Evolutionary conservation across 2,113 vertebrate species (phyloP).

Genomic region (Rhadina sibilatrix): DNA sequence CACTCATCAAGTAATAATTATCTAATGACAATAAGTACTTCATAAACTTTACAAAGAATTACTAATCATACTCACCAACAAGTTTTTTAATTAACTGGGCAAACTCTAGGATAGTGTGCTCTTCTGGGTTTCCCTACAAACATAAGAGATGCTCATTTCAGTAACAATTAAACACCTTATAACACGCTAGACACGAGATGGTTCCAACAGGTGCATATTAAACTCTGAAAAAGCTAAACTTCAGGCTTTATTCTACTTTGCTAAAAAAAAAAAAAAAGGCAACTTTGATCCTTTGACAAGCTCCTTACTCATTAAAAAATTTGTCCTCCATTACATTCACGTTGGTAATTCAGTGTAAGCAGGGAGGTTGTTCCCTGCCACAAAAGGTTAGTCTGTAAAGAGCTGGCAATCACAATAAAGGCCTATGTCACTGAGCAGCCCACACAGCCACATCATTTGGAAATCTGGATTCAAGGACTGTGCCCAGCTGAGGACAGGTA

Average conservation of each 20-base stretch:
- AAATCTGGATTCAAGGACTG: not conserved
- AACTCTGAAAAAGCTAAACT: not conserved
- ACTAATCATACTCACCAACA: conserved; percentile 84
- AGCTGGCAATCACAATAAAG: not conserved
- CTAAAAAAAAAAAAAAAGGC: not conserved
- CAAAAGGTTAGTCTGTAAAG: not conserved
- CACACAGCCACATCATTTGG: not conserved
- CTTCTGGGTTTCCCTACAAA: conserved; percentile 95
- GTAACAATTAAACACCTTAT: not conserved
- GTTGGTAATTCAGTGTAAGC: not conserved
- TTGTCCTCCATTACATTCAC: not conserved
- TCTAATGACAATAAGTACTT: not conserved
- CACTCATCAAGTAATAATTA: conserved; percentile 14
- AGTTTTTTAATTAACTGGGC: conserved; percentile 96
- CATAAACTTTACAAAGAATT: not conserved
- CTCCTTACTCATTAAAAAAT: not conserved
- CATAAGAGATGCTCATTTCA: conserved; percentile 2
- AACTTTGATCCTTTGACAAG: not conserved
- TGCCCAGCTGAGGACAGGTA: not conserved
- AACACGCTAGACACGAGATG: not conserved
- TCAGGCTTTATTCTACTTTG: not conserved
- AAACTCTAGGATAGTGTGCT: conserved; percentile 97
- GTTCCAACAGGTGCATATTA: not conserved
- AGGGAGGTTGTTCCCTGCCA: fast-evolving
- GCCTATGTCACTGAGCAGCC: not conserved